A percentile compares a stretch with the other conserved stretches of the same genome.
These are phyloP conservation scores for Stenchaetothrips biformis DNA, from an alignment of 2,888 invertebrate species.

Conservation along the genomic window DNA sequence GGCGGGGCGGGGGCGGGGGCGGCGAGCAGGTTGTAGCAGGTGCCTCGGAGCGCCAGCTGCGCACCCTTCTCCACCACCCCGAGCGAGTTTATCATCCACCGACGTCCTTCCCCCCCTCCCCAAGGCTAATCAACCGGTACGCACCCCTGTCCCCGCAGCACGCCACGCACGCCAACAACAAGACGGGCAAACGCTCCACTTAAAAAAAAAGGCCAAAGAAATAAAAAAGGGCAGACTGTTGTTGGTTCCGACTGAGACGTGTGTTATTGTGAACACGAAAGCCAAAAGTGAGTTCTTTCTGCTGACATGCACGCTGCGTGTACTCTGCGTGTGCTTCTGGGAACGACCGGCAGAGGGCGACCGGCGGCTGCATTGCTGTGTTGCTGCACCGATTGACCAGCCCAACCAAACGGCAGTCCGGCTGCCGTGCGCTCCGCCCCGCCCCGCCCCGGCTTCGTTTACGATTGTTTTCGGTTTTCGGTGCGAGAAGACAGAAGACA, in stretches of 20 bases:
- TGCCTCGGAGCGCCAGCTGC: neutral
- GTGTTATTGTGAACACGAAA: too few species aligned
- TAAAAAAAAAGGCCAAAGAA: too few species aligned
- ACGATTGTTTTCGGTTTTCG: constrained; percentile 1
- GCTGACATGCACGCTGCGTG: neutral
- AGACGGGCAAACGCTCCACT: too few species aligned
- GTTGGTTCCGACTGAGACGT: too few species aligned
- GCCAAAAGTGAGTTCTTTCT: too few species aligned
- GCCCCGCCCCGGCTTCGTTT: neutral
- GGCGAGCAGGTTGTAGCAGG: neutral
- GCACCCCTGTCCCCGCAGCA: neutral
- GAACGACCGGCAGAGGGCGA: neutral
- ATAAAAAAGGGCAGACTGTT: too few species aligned
- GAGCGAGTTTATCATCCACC: too few species aligned
- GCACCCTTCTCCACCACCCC: neutral
- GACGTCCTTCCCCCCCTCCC: neutral
- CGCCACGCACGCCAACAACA: too few species aligned
- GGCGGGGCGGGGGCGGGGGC: neutral
- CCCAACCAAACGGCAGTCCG: neutral
- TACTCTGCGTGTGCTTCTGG: neutral
- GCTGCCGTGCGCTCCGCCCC: neutral
- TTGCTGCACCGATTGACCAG: neutral
- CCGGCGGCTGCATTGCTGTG: neutral
- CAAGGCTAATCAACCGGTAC: neutral
- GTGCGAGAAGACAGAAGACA: neutral